Evolutionary conservation across 2,797 vertebrate genomes (phyloP).

Genomic region (Taeniopygia guttata): DNA sequence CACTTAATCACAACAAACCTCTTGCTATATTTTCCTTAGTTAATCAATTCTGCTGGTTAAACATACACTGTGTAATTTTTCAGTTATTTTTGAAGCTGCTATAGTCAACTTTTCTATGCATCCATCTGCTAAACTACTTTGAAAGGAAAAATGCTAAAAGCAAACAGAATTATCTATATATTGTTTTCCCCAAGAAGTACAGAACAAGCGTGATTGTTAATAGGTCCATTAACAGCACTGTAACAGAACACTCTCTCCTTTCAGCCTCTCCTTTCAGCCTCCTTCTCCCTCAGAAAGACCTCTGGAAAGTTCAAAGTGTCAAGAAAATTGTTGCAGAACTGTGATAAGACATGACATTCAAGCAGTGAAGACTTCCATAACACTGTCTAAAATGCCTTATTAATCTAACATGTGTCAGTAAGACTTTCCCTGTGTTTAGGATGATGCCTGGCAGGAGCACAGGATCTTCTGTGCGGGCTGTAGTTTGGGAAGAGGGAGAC

Average conservation of each 20-base stretch:
- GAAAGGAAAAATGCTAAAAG: not conserved
- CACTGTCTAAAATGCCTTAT: constrained; percentile 8
- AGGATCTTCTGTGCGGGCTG: not conserved
- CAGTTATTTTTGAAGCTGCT: not conserved
- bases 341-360: not conserved
- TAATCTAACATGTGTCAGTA: constrained; percentile 5
- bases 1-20: not conserved
- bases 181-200: not conserved
- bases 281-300: not conserved
- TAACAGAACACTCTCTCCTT: not conserved
- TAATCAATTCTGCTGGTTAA: not conserved
- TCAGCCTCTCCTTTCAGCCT: not conserved
- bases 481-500: not conserved
- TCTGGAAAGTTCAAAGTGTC: constrained; percentile 40
- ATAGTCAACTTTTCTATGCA: not conserved
- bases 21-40: not conserved
- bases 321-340: constrained; percentile 13
- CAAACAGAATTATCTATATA: not conserved
- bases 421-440: not conserved
- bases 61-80: not conserved
- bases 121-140: not conserved
- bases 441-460: not conserved
- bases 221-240: not conserved
- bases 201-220: not conserved
- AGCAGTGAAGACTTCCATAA: not conserved